These are phyloP conservation scores for Boloria euphrosyne DNA, from an alignment of 2,888 invertebrate genomes.

Conservation along the genomic window DNA sequence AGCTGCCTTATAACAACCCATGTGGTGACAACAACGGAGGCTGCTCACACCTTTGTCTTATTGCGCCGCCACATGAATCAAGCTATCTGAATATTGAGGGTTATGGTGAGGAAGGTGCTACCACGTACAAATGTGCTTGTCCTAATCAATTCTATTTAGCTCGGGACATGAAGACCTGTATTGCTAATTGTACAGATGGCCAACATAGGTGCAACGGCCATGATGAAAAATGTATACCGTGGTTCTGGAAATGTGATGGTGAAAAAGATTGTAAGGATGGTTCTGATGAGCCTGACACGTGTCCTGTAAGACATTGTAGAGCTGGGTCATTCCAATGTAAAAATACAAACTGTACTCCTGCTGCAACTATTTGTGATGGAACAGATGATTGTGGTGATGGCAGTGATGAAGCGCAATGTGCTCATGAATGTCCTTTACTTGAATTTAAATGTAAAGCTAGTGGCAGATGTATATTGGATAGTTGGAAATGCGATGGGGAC, in stretches of 20 bases:
- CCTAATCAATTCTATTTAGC: constrained; percentile 96
- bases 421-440: constrained; percentile 91
- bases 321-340: constrained; percentile 97
- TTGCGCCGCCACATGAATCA: constrained; percentile 90
- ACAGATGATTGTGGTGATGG: constrained; percentile 95
- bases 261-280: constrained; percentile 96
- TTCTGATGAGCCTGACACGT: constrained; percentile 92
- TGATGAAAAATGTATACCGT: constrained; percentile 84
- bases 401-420: constrained; percentile 93
- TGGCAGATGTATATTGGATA: constrained; percentile 93
- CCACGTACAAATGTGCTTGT: constrained; percentile 93
- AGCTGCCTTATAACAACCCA: constrained; percentile 93
- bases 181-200: constrained; percentile 96
- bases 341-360: constrained; percentile 95
- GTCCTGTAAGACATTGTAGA: constrained; percentile 92
- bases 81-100: constrained; percentile 90
- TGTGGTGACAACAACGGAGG: constrained; percentile 96
- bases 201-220: constrained; percentile 88
- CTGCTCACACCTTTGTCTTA: constrained; percentile 96
- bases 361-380: constrained; percentile 96
- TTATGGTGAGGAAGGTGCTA: constrained; percentile 90
- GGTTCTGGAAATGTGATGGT: constrained; percentile 90
- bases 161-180: constrained; percentile 92
- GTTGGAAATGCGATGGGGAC: constrained; percentile 97
- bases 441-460: constrained; percentile 95